phyloP scores from a whole-genome alignment of 2,797 vertebrate genomes.

The Fistularia commersonii region DNA sequence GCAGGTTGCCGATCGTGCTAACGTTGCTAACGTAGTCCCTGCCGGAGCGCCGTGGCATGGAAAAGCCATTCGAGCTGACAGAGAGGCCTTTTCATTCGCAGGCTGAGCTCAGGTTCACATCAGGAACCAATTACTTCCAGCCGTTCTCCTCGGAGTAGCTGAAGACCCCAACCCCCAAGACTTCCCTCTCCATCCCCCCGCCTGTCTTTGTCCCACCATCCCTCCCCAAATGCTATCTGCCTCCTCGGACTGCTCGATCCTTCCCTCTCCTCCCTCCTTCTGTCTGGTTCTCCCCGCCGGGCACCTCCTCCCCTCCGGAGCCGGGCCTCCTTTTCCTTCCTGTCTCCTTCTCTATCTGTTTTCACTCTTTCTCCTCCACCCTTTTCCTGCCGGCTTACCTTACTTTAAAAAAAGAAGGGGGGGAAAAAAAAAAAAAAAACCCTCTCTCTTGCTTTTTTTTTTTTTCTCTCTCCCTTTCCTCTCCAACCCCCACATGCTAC shows the following conservation, averaged over 20 bases:
- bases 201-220: constrained; percentile 1
- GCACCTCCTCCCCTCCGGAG: constrained; percentile 21
- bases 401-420: constrained; percentile 15
- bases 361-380: constrained; percentile 52
- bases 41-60: constrained; percentile 46
- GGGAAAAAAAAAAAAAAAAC: background rate
- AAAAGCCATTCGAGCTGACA: constrained; percentile 73
- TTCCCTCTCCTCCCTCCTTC: constrained; percentile 25
- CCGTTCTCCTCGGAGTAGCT: constrained; percentile 37
- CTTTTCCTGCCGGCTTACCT: constrained; percentile 50
- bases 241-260: background rate
- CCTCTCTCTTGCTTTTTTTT: constrained; percentile 6
- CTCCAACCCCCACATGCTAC: constrained; percentile 12
- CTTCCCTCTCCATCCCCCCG: constrained; percentile 27
- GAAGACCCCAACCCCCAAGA: constrained; percentile 26
- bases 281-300: constrained; percentile 31
- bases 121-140: constrained; percentile 76
- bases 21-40: constrained; percentile 48
- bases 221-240: constrained; percentile 3
- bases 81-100: constrained; percentile 71
- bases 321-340: constrained; percentile 65
- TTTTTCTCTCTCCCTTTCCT: background rate
- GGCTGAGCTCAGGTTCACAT: constrained; percentile 73
- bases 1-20: constrained; percentile 31
- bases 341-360: constrained; percentile 50